phyloP scores from a whole-genome alignment of 1,140 invertebrate species.

The Drosophila bocki region DNA sequence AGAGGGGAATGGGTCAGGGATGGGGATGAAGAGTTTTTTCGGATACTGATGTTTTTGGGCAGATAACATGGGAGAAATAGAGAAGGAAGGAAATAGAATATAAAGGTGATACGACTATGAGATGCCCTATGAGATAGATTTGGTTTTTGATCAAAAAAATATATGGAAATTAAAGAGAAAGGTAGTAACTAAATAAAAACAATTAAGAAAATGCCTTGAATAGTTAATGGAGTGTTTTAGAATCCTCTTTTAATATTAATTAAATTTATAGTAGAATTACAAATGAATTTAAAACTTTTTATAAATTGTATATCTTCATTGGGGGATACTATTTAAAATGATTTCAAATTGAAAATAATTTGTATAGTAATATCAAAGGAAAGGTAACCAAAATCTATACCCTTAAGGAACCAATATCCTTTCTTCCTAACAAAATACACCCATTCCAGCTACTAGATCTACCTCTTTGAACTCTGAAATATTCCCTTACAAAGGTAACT shows the following conservation, averaged over 20 bases:
- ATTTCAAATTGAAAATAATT: no score
- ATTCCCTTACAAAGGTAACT: background rate
- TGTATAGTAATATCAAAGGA: background rate
- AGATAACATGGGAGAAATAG: conserved; percentile 26
- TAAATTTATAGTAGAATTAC: no score
- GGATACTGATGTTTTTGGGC: conserved; percentile 26
- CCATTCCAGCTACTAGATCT: background rate
- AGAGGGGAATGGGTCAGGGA: background rate
- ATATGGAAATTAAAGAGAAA: background rate
- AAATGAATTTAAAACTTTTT: no score
- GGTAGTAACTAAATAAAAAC: background rate
- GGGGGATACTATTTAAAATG: no score
- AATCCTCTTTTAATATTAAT: no score
- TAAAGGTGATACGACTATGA: background rate
- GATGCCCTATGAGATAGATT: background rate
- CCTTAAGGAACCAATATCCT: background rate
- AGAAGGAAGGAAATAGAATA: background rate
- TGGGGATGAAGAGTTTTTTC: background rate
- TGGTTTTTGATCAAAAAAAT: background rate
- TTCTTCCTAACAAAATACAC: background rate
- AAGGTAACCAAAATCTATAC: background rate
- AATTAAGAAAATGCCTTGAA: background rate
- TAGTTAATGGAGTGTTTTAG: background rate
- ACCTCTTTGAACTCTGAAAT: no score
- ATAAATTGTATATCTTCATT: no score